phyloP scores from a whole-genome alignment of 2,888 invertebrate species.

The Rosalia funebris region DNA sequence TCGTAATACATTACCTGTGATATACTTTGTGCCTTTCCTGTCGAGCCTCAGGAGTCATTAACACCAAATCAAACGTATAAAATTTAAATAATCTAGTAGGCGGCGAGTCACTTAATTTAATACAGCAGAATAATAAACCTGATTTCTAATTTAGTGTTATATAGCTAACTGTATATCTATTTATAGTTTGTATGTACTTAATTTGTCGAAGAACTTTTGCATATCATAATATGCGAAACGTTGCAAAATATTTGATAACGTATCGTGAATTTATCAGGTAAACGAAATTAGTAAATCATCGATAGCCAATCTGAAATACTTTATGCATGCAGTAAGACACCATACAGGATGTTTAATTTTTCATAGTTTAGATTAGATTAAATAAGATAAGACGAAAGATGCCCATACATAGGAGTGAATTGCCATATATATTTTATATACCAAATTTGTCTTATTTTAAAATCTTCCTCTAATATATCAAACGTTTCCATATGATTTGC shows the following conservation, averaged over 20 bases:
- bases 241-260: slow-evolving; percentile 9
- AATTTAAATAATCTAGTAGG: slow-evolving; percentile 7
- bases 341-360: too few species aligned
- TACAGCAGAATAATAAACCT: neutral
- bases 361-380: too few species aligned
- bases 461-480: too few species aligned
- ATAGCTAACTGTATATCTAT: neutral
- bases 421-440: too few species aligned
- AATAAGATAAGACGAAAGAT: too few species aligned
- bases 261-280: too few species aligned
- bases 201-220: neutral
- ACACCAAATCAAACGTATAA: slow-evolving; percentile 8
- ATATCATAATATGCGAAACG: neutral
- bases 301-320: too few species aligned
- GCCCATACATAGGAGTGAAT: too few species aligned
- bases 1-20: slow-evolving; percentile 41
- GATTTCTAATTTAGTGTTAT: neutral
- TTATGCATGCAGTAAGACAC: too few species aligned
- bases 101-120: slow-evolving; percentile 1
- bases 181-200: neutral
- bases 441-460: too few species aligned
- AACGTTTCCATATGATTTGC: too few species aligned
- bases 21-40: slow-evolving; percentile 11
- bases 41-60: slow-evolving; percentile 14
- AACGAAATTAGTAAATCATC: too few species aligned